Evolutionary conservation across 2,113 vertebrate genomes (phyloP).

Genomic region (Sigmodon hispidus): DNA sequence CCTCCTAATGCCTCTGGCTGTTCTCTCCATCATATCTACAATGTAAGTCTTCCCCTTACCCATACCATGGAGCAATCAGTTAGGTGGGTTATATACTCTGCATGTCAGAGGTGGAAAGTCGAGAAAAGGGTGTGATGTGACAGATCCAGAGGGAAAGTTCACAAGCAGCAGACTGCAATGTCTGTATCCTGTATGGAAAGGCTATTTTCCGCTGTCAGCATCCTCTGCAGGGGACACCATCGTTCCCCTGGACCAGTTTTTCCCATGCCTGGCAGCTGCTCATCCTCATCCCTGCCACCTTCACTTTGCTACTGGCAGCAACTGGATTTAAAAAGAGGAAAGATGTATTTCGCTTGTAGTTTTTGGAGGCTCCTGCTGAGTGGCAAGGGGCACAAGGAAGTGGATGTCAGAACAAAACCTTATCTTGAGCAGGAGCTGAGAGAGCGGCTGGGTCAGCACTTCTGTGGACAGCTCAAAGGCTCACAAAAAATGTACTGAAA

Average conservation of each 20-base stretch:
- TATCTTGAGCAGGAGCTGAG: neutral
- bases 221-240: neutral
- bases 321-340: neutral
- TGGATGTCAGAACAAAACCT: neutral
- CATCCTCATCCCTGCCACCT: neutral
- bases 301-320: neutral
- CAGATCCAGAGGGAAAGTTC: too few species aligned
- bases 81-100: neutral
- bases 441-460: neutral
- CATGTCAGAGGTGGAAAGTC: neutral
- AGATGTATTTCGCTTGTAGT: neutral
- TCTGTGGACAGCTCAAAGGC: neutral
- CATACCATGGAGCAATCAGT: neutral
- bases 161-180: neutral
- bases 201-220: accelerated
- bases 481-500: neutral
- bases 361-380: neutral
- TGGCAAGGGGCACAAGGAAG: neutral
- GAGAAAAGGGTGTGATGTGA: accelerated
- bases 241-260: neutral
- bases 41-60: neutral
- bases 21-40: neutral
- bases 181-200: neutral
- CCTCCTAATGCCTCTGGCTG: neutral
- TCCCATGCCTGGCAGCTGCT: neutral